Evolutionary conservation across 2,888 invertebrate genomes (phyloP).

Genomic region (Ethmia dodecea): DNA sequence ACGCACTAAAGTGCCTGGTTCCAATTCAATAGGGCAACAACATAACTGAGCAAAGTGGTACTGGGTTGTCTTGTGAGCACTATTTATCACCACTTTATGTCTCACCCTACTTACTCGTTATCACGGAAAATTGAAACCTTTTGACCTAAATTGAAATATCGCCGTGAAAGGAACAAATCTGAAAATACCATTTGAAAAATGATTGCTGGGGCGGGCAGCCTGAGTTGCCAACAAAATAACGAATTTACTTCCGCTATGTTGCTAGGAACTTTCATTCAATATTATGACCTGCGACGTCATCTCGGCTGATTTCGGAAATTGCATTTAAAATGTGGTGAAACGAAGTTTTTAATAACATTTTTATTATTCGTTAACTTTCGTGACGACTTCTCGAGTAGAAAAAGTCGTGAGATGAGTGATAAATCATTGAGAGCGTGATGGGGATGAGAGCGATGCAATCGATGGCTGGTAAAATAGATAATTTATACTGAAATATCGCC

Average conservation of each 20-base stretch:
- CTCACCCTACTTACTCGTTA: slow-evolving; percentile 25
- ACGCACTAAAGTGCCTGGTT: too few species aligned
- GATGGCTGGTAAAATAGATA: slow-evolving; percentile 28
- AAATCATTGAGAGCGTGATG: slow-evolving; percentile 24
- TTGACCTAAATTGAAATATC: slow-evolving; percentile 43
- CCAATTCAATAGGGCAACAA: too few species aligned
- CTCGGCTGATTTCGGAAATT: slow-evolving; percentile 29
- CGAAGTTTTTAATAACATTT: slow-evolving; percentile 26
- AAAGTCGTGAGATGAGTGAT: slow-evolving; percentile 26
- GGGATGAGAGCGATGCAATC: slow-evolving; percentile 13
- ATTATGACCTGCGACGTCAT: slow-evolving; percentile 27
- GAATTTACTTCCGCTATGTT: slow-evolving; percentile 26
- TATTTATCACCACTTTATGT: slow-evolving; percentile 28
- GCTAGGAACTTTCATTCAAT: slow-evolving; percentile 28
- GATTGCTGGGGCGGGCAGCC: slow-evolving; percentile 29
- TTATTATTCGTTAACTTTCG: slow-evolving; percentile 25
- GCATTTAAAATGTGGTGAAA: slow-evolving; percentile 27
- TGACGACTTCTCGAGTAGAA: slow-evolving; percentile 21
- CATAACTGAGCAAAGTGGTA: slow-evolving; percentile 1
- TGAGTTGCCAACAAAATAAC: slow-evolving; percentile 31
- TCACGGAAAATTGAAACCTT: slow-evolving; percentile 42
- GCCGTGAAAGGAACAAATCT: slow-evolving; percentile 34
- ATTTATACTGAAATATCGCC: slow-evolving; percentile 36
- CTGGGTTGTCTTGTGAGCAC: slow-evolving; percentile 6
- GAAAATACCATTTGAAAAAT: slow-evolving; percentile 40